Base-by-base conservation (phyloP, 1,140 invertebrate genomes). In the Lordiphosa clarofinis region DNA sequence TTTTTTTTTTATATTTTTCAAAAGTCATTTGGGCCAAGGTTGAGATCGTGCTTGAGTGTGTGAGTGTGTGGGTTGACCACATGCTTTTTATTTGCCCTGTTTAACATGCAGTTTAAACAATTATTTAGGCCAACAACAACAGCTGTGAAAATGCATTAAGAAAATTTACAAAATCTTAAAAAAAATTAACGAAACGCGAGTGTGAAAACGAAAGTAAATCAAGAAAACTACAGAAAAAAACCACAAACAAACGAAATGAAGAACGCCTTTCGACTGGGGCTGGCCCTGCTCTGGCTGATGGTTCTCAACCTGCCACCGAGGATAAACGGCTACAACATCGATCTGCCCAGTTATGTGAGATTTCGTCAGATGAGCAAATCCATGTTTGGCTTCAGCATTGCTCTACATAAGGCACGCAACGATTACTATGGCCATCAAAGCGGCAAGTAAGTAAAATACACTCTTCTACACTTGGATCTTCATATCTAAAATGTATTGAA, bases 351-450 rank as follows among this genome's bases (percentile, higher is more conserved):
- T 12, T 89, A 89, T 47, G 73, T 82, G 10, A 60, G 79, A 28
- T 86, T 87, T 68, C 67, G 65, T 11, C 79, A 88, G 19, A 57
- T 74, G 40, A 43, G 39, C 47, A 87, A 73, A 19, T 67, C 87
- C 15, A 89, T 89, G 87, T 89, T 89, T 39, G 87, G 87, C 13
- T 89, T 89, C 36, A 89, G 87, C 69, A 88, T 89, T 55, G 87
- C 87, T 0, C 53, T 88, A 13, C 87, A 89, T 52, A 88, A 81
- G 64, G 40, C 55, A 5, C 64, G 62, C 38, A 67, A 42, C 47
- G 59, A 59, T 31, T 82, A 73, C 24, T 64, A 33, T 42, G 39
- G 52, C 58, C 73, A 76, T 50, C 64, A 58, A 36, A 79, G 73
- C 28, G 7, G 28, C 49, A 76, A 74, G 78, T 88, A 66, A 88